Evolutionary conservation across 1,140 invertebrate species (phyloP), one percentile per base, ranked within the genome.

Genomic region (Cheumatopsyche charites): DNA sequence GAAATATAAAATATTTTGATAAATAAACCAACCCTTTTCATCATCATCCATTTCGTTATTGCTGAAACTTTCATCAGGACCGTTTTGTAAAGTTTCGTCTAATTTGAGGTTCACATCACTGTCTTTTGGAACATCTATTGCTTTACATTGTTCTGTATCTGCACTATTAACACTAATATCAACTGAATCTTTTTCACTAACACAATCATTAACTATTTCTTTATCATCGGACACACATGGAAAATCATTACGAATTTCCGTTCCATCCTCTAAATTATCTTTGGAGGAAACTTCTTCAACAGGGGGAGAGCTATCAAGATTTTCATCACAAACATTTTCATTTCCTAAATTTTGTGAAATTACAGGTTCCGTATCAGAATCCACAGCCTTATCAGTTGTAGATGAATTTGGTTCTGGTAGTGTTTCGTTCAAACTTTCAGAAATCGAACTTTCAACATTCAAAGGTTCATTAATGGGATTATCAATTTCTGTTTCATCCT

Each of bases 401-500:
- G n/a, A n/a, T n/a, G n/a, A n/a, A n/a, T n/a, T n/a, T n/a, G n/a
- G n/a, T n/a, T n/a, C n/a, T n/a, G n/a, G n/a, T n/a, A n/a, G n/a
- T n/a, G n/a, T n/a, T n/a, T n/a, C n/a, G n/a, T n/a, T n/a, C n/a
- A n/a, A n/a, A n/a, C n/a, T n/a, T n/a, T n/a, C n/a, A n/a, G n/a
- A n/a, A n/a, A n/a, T n/a, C n/a, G n/a, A n/a, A n/a, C n/a, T n/a
- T n/a, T 67, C 65, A 47, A 45, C 65, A 19, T 72, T 71, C 66
- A 43, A 55, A 3, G 69, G 71, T 47, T 77, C 76, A 43, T 71
- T 75, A 19, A 77, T 75, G 36, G 62, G 23, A 41, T 78, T 76
- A n/a, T 78, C 76, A 75, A 77, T 75, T 65, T 73, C 58, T 47
- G 67, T 71, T 9, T 72, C 62, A 13, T 75, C 65, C 21, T 55